Evolutionary conservation across 2,113 vertebrate species (phyloP), one percentile per base, ranked within the genome.

Genomic region (Semnornis frantzii): DNA sequence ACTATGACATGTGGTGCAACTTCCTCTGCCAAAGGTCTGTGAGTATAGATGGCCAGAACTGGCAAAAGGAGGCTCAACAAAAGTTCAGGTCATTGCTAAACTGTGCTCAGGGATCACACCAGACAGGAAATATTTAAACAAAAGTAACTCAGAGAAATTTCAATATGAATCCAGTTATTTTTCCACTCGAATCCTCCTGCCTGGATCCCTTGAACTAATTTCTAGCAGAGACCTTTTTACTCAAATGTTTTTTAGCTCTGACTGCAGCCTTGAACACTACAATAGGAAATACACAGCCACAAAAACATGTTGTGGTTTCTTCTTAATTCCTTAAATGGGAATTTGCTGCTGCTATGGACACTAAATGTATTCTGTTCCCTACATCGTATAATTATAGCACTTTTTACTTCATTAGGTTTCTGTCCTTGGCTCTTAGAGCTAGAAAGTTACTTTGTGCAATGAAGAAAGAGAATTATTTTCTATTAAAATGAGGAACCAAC

Each of bases 391-490:
- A n/a, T 80, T 79, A 76, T 20, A 68, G 23, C 15, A 12, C 15
- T 48, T 91, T 92, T 93, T 63, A 80, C 52, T 89, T 90, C 33
- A 80, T 42, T 92, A 19, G 9, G 13, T 75, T 93, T 86, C 80
- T 91, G 62, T 52, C 57, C 58, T 71, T 87, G 46, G 65, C 60
- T 75, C 44, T 77, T 69, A 65, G 64, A 89, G 21, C 58, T 89
- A 80, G 37, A 76, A 91, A 80, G 52, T 75, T 87, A 85, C 68
- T 73, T 82, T 44, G 27, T 69, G 27, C 39, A 68, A 83, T 42
- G 62, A 85, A 71, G 28, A 57, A 87, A 89, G 76, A 72, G 31
- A 71, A 89, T 62, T 68, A 30, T 16, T 24, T 27, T 91, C 85
- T 85, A 50, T 68, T 83, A 68, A 96, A 94, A 85, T 62, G 44